Percentiles rank a stretch among this genome's conserved stretches.
phyloP scores from a whole-genome alignment of 92 coral and sea anemone genomes.

The Micromussa lordhowensis region DNA sequence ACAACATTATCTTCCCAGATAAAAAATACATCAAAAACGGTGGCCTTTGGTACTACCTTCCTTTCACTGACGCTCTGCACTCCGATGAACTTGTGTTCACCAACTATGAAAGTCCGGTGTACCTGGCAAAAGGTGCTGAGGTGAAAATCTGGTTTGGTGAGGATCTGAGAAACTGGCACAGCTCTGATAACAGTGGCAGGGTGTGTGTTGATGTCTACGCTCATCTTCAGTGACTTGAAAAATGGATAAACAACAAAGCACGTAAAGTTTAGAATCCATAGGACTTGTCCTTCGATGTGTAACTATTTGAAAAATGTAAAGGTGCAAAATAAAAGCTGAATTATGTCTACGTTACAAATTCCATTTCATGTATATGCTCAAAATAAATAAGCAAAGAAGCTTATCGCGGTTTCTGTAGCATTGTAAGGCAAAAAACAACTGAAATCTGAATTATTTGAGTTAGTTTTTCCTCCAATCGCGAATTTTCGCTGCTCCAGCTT shows the following conservation, averaged over 20 bases:
- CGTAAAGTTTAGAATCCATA: neutral
- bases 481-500: too few species aligned
- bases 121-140: slow-evolving; percentile 33
- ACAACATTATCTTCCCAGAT: slow-evolving; percentile 67
- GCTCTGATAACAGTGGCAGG: slow-evolving; percentile 60
- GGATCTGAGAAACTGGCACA: slow-evolving; percentile 57
- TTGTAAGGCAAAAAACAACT: too few species aligned
- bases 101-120: slow-evolving; percentile 70
- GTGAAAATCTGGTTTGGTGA: slow-evolving; percentile 78
- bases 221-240: slow-evolving; percentile 44
- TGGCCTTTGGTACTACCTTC: slow-evolving; percentile 84
- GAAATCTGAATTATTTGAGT: too few species aligned
- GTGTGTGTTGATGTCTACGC: slow-evolving; percentile 78
- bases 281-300: neutral
- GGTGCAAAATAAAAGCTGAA: neutral
- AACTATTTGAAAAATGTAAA: neutral
- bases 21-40: slow-evolving; percentile 46
- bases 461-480: too few species aligned
- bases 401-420: too few species aligned
- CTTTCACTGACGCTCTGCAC: slow-evolving; percentile 64
- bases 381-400: neutral
- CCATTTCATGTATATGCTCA: neutral
- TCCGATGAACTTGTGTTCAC: slow-evolving; percentile 77
- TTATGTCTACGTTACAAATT: neutral
- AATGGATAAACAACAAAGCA: neutral